Evolutionary conservation across 2,888 invertebrate species (phyloP), one percentile per base, ranked within the genome.

Genomic region (Vanessa cardui): DNA sequence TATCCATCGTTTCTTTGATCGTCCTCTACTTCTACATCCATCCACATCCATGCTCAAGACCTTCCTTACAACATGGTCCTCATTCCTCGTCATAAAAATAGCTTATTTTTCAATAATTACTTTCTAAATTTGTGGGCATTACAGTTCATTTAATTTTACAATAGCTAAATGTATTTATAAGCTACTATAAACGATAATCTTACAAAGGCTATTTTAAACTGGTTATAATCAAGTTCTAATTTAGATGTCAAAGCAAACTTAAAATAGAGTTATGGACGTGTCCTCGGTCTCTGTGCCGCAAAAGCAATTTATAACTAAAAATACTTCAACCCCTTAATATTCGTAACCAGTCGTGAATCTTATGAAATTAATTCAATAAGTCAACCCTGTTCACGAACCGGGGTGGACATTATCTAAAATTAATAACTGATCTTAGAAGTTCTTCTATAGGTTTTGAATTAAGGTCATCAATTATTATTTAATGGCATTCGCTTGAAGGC

Each of bases 321-420:
- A 88, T 86, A 88, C 85, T 87, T 85, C 83, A 80, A 74, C 86
- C 84, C 87, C 85, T 87, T 87, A 87, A 86, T 89, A 89, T 90
- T 89, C 88, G 79, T 71, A 76, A 81, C 80, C 71, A 78, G 82
- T 80, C 84, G 82, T 83, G 85, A 87, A 86, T 86, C 86, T 88
- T 82, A 80, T 80, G 82, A 88, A 89, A 90, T 90, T 90, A 88
- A 90, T 90, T 89, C 84, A 85, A 90, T 90, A 90, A 89, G 89
- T 90, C 89, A 87, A 78, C 73, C 76, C 75, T 75, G 77, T 78
- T 80, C 81, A 74, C 83, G 84, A 86, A 86, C 85, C 86, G 82
- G 81, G 80, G 82, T 79, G 80, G 82, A 82, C 78, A 54, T 60
- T 60, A 65, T 61, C 52, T 45, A 26, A 58, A 59, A 67, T 69